phyloP scores from a whole-genome alignment of 2,888 invertebrate genomes.

The Iselma pallidipennis region DNA sequence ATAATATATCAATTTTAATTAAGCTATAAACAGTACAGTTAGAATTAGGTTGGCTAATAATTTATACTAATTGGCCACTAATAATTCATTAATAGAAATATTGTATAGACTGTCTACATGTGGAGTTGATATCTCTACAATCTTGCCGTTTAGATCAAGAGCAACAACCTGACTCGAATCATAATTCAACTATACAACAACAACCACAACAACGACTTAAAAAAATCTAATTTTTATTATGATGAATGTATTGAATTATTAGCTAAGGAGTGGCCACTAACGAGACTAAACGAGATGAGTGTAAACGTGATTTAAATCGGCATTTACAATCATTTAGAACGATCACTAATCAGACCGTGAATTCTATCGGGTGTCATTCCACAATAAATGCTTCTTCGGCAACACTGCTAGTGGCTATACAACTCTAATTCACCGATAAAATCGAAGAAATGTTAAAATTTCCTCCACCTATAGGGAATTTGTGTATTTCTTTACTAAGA shows the following conservation, averaged over 20 bases:
- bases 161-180: slow-evolving; percentile 14
- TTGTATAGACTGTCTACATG: neutral
- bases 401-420: neutral
- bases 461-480: too few species aligned
- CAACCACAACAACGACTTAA: neutral
- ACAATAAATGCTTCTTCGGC: neutral
- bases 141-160: slow-evolving; percentile 1
- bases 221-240: slow-evolving; percentile 17
- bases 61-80: slow-evolving; percentile 26
- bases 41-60: slow-evolving; percentile 23
- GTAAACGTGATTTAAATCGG: slow-evolving; percentile 21
- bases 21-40: slow-evolving; percentile 17
- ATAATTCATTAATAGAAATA: slow-evolving; percentile 23
- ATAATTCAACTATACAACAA: neutral
- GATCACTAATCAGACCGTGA: slow-evolving; percentile 12
- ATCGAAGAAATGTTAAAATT: neutral
- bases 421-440: neutral
- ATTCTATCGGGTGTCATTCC: slow-evolving; percentile 3
- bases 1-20: slow-evolving; percentile 20
- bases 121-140: neutral
- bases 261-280: slow-evolving; percentile 19
- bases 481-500: too few species aligned
- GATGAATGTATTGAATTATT: slow-evolving; percentile 21
- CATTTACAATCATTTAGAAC: slow-evolving; percentile 14
- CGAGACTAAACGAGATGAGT: slow-evolving; percentile 16